phyloP scores from a whole-genome alignment of 92 coral and sea anemone genomes.

The Phymanthus crucifer region DNA sequence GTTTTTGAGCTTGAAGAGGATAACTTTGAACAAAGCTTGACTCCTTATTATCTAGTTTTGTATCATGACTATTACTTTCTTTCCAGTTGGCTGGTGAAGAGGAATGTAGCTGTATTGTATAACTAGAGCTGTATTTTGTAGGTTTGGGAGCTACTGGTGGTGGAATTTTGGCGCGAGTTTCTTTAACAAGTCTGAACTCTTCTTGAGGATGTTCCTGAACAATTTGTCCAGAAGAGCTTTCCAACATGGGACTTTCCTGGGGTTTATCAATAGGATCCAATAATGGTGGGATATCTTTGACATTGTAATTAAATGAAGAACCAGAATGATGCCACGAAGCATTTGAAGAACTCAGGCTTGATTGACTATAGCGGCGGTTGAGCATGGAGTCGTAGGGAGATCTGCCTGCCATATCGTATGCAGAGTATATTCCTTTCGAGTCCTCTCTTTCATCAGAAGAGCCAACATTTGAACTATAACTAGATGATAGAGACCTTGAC shows the following conservation, averaged over 20 bases:
- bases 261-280: slow-evolving; percentile 37
- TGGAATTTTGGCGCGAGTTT: slow-evolving; percentile 10
- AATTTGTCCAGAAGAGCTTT: background rate
- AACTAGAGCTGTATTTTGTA: slow-evolving; percentile 29
- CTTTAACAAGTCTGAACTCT: slow-evolving; percentile 26
- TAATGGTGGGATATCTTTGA: slow-evolving; percentile 40
- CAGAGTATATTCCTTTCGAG: slow-evolving; percentile 80
- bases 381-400: slow-evolving; percentile 69
- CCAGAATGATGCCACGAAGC: slow-evolving; percentile 67
- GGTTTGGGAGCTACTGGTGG: slow-evolving; percentile 41
- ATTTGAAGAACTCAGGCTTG: slow-evolving; percentile 85
- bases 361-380: slow-evolving; percentile 71
- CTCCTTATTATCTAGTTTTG: background rate
- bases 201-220: background rate
- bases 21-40: background rate
- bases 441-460: slow-evolving; percentile 79
- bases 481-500: slow-evolving; percentile 75
- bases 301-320: slow-evolving; percentile 43
- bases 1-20: background rate
- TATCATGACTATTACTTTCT: background rate
- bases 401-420: slow-evolving; percentile 78
- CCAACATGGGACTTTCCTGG: background rate
- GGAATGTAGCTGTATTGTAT: slow-evolving; percentile 30
- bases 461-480: slow-evolving; percentile 79
- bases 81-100: background rate